Conservation (phyloP, 2,113 vertebrate genomes). For the Dromaius novaehollandiae region DNA sequence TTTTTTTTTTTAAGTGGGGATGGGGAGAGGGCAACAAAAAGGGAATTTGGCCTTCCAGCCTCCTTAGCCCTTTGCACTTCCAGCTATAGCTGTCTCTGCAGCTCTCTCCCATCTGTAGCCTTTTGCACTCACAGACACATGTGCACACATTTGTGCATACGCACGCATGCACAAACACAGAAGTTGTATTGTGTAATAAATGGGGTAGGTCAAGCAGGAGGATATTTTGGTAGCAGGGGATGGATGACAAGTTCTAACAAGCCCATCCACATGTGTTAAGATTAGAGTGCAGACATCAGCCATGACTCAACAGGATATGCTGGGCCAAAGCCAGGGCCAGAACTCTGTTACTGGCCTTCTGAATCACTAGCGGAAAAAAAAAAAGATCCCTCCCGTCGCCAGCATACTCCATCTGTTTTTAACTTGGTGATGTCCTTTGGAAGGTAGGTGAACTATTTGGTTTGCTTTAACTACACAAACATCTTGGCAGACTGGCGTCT, state of each 20-base stretch:
- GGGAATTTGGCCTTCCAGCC: background rate
- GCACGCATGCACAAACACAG: background rate
- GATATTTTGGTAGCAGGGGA: slow-evolving; percentile 65
- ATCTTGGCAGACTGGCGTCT: background rate
- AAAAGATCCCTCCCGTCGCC: background rate
- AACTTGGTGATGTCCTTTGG: slow-evolving; percentile 57
- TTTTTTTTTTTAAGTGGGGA: background rate
- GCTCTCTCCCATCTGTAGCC: background rate
- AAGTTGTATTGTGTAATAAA: background rate
- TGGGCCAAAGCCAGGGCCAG: slow-evolving; percentile 60
- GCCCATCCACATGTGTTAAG: slow-evolving; percentile 62
- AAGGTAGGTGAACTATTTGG: slow-evolving; percentile 39
- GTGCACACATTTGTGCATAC: fast-evolving
- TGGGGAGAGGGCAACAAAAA: background rate
- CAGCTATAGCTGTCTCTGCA: background rate
- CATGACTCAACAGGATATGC: slow-evolving; percentile 75
- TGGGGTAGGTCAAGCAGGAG: slow-evolving; percentile 5
- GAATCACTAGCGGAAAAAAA: slow-evolving; percentile 69
- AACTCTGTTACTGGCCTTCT: slow-evolving; percentile 54
- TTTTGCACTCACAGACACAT: background rate
- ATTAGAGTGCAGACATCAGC: slow-evolving; percentile 70
- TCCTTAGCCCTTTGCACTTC: background rate
- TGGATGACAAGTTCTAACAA: slow-evolving; percentile 71
- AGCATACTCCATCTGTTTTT: slow-evolving; percentile 60
- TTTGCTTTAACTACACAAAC: slow-evolving; percentile 30